Percentiles rank a stretch among this genome's conserved stretches.
Conservation (phyloP, 1,140 invertebrate genomes). For the Polypedilum pembai region DNA sequence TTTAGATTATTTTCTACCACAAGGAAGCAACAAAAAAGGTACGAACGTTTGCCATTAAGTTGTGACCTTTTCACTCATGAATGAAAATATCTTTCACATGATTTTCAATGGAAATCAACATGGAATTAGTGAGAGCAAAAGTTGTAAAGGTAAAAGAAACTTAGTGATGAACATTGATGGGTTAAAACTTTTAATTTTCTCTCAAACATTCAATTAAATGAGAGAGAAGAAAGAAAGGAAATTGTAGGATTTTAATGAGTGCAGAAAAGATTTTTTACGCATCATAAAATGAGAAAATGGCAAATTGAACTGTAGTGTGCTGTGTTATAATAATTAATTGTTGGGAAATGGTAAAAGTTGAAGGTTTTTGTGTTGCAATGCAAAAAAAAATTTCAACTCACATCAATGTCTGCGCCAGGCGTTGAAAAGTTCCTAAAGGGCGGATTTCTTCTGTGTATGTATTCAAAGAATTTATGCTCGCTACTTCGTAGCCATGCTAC, state of each 20-base stretch:
- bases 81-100: not conserved
- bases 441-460: conserved; percentile 63
- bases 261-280: not conserved
- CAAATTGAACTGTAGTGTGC: not conserved
- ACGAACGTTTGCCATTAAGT: not conserved
- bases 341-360: too few relatives aligned
- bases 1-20: not conserved
- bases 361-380: too few relatives aligned
- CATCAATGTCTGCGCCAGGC: conserved; percentile 55
- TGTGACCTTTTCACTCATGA: not conserved
- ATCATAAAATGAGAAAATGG: not conserved
- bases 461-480: conserved; percentile 66
- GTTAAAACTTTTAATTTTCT: not conserved
- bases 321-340: too few relatives aligned
- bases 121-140: not conserved
- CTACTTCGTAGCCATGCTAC: conserved; percentile 64
- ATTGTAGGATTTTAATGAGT: not conserved
- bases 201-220: not conserved
- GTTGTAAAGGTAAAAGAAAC: not conserved
- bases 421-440: conserved; percentile 61
- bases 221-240: not conserved
- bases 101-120: not conserved
- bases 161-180: not conserved
- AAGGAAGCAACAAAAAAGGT: not conserved
- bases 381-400: too few relatives aligned